Evolutionary conservation across 92 coral and sea anemone species (phyloP), one percentile per base, ranked within the genome.

Genomic region (Micromussa lordhowensis): DNA sequence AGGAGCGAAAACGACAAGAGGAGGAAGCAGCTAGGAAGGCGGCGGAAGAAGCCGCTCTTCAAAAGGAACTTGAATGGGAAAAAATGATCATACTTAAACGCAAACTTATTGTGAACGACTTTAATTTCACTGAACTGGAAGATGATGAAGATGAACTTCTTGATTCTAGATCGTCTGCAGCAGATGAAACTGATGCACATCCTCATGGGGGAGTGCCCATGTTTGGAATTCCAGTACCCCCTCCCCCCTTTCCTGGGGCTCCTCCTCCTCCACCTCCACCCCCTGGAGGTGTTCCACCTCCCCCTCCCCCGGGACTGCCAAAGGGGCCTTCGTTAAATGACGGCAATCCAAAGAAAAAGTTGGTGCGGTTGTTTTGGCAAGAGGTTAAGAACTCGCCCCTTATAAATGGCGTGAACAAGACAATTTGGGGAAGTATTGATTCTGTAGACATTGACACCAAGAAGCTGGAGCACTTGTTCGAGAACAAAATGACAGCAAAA

Each of bases 381-480:
- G 99, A 98, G 68, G 99, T 98, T 38, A 98, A 94, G 89, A 98
- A 98, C 82, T 98, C 99, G 69, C 99, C 99, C 40, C 95, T 98
- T 31, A 98, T 98, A 22, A 98, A 98, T 72, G 99, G 99, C 10
- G 96, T 98, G 15, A 98, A 98, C 84, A 98, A 98, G 91, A 98
- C 99, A 66, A 98, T 98, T 44, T 98, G 99, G 99, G 99, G 99
- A 35, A 91, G 92, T 75, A 98, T 98, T 79, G 99, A 98, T 89
- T 93, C 94, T 59, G 99, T 98, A 64, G 99, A 98, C n/a, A 88
- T 98, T 38, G 99, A 98, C 78, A 98, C 99, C 38, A 98, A 98
- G 92, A 98, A 98, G 77, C 91, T 98, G 91, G 98, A 94, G 71
- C 99, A 98, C 82, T 92, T 98, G 91, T 98, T 98, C 87, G 99